A percentile compares a stretch with the other conserved stretches of the same genome.
Conservation (phyloP, 2,888 invertebrate genomes). For the Merodon equestris region DNA sequence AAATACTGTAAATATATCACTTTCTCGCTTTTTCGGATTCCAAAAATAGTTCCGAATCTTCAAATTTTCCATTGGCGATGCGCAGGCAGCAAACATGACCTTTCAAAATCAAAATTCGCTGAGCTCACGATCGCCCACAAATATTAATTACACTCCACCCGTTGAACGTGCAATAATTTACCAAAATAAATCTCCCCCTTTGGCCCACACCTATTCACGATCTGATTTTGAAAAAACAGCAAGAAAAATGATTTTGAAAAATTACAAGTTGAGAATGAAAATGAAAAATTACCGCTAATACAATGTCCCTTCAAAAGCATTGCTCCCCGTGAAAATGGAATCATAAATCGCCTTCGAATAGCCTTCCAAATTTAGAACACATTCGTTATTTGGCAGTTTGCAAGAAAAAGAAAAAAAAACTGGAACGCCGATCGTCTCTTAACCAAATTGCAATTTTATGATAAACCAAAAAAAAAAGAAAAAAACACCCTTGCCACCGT, state of each 20-base stretch:
- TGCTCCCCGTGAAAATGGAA: background rate
- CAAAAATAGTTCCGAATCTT: constrained; percentile 52
- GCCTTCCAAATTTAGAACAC: constrained; percentile 44
- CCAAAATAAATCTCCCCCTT: constrained; percentile 33
- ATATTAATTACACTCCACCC: constrained; percentile 46
- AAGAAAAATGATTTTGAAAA: constrained; percentile 8
- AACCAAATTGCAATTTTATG: too few relatives aligned
- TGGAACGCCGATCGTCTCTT: too few relatives aligned
- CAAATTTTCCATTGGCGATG: constrained; percentile 34
- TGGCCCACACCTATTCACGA: constrained; percentile 37
- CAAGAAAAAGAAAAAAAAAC: too few relatives aligned
- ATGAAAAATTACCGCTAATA: too few relatives aligned
- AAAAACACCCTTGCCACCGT: too few relatives aligned
- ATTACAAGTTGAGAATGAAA: too few relatives aligned
- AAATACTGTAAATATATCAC: background rate
- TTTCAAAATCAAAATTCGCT: constrained; percentile 48
- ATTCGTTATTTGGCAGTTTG: too few relatives aligned
- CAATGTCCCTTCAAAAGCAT: constrained; percentile 10
- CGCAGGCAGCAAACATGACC: constrained; percentile 31
- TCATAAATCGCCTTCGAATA: constrained; percentile 10
- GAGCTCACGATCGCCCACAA: constrained; percentile 51
- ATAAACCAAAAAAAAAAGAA: too few relatives aligned
- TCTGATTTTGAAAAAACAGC: constrained; percentile 23
- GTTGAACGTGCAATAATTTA: constrained; percentile 31
- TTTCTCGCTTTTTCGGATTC: constrained; percentile 10